Conservation (phyloP, 2,888 invertebrate genomes). For the Xestia ashworthii region DNA sequence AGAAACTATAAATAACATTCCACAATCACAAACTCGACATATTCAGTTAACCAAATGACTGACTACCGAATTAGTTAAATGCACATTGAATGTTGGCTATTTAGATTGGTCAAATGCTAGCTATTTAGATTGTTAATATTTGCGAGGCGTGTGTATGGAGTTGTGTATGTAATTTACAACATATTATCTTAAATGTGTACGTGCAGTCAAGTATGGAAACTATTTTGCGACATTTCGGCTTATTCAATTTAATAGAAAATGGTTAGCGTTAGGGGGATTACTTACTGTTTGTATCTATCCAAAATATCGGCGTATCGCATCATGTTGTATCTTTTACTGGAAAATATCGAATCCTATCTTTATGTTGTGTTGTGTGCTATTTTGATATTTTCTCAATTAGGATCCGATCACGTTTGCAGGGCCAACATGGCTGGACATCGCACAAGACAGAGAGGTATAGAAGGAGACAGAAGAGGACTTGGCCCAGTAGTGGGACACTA, state of each 20-base stretch:
- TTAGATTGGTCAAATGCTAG: conserved; percentile 7
- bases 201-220: background rate
- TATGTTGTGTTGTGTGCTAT: background rate
- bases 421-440: too few relatives aligned
- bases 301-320: background rate
- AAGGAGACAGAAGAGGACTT: too few relatives aligned
- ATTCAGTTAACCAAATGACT: conserved; percentile 31
- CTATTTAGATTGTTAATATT: conserved; percentile 28
- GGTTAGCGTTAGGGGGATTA: background rate
- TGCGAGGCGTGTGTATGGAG: conserved; percentile 1
- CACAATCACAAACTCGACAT: background rate
- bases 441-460: too few relatives aligned
- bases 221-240: background rate
- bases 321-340: background rate
- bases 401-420: too few relatives aligned
- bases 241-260: background rate
- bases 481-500: too few relatives aligned
- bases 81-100: conserved; percentile 21
- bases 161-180: conserved; percentile 19
- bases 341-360: background rate
- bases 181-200: background rate
- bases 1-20: conserved; percentile 4
- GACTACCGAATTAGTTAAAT: conserved; percentile 34
- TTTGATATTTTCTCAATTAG: background rate
- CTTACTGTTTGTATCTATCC: background rate